phyloP scores from a whole-genome alignment of 2,888 invertebrate genomes.

The Sabatieria punctata region DNA sequence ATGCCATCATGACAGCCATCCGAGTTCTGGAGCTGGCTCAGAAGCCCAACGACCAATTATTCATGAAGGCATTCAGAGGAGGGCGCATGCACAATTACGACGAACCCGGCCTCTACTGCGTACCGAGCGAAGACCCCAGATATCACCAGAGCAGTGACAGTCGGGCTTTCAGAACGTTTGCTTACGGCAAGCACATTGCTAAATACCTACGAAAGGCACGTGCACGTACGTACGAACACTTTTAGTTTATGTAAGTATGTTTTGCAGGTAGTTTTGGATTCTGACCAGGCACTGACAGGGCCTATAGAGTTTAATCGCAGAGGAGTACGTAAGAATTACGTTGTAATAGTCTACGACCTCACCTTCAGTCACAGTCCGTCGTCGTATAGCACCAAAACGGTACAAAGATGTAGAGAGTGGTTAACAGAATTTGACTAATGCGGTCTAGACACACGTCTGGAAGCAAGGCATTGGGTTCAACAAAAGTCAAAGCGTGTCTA shows the following conservation, averaged over 20 bases:
- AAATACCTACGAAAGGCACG: neutral
- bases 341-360: slow-evolving; percentile 24
- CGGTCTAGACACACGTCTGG: slow-evolving; percentile 13
- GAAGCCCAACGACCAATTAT: neutral
- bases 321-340: slow-evolving; percentile 23
- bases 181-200: neutral
- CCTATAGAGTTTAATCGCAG: slow-evolving; percentile 25
- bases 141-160: slow-evolving; percentile 20
- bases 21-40: neutral
- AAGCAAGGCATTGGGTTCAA: slow-evolving; percentile 19
- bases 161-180: slow-evolving; percentile 26
- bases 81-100: slow-evolving; percentile 46
- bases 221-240: neutral
- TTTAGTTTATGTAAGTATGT: neutral
- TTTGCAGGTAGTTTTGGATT: neutral
- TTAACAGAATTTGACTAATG: neutral
- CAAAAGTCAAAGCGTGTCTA: neutral
- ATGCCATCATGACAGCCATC: neutral
- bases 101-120: slow-evolving; percentile 65
- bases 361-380: slow-evolving; percentile 24
- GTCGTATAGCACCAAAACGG: slow-evolving; percentile 23
- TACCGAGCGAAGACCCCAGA: slow-evolving; percentile 36
- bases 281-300: slow-evolving; percentile 17
- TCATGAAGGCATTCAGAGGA: neutral
- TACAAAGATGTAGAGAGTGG: neutral